Evolutionary conservation across 1,140 invertebrate genomes (phyloP).

Genomic region (Drosophila tsacasi): DNA sequence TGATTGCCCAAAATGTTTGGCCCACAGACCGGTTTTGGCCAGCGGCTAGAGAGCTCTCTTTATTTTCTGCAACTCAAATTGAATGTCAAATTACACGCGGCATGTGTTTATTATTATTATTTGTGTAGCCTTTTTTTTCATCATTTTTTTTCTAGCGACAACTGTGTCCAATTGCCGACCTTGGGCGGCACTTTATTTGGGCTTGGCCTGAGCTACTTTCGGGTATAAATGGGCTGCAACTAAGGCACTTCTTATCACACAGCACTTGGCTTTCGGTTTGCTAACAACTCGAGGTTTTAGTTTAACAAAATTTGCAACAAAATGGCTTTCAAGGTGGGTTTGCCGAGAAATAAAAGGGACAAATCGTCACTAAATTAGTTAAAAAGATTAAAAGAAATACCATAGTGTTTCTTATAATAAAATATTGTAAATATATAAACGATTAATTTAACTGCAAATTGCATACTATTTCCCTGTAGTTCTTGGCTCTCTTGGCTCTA

Average conservation of each 20-base stretch:
- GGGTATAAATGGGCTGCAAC: conserved; percentile 10
- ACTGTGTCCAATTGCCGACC: conserved; percentile 11
- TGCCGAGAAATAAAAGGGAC: fast-evolving
- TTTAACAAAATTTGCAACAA: conserved; percentile 9
- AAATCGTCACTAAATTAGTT: not conserved
- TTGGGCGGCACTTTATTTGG: conserved; percentile 9
- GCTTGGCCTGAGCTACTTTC: conserved; percentile 7
- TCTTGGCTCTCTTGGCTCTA: conserved; percentile 53
- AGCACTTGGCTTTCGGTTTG: conserved; percentile 5
- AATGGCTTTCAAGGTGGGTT: conserved; percentile 64
- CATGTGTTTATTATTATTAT: conserved; percentile 4
- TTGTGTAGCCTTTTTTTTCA: not conserved
- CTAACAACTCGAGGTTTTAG: not conserved
- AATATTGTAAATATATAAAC: not conserved
- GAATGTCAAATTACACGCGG: conserved; percentile 13
- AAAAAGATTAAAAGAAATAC: not conserved
- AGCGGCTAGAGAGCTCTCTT: conserved; percentile 12
- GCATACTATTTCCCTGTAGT: conserved; percentile 6
- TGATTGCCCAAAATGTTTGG: conserved; percentile 3
- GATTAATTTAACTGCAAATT: not conserved
- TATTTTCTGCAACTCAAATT: conserved; percentile 19
- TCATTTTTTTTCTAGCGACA: not conserved
- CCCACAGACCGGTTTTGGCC: conserved; percentile 16
- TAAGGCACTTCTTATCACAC: conserved; percentile 42
- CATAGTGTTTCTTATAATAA: too few species aligned